phyloP scores from a whole-genome alignment of 2,797 vertebrate genomes.

The Smutsia temminckii region DNA sequence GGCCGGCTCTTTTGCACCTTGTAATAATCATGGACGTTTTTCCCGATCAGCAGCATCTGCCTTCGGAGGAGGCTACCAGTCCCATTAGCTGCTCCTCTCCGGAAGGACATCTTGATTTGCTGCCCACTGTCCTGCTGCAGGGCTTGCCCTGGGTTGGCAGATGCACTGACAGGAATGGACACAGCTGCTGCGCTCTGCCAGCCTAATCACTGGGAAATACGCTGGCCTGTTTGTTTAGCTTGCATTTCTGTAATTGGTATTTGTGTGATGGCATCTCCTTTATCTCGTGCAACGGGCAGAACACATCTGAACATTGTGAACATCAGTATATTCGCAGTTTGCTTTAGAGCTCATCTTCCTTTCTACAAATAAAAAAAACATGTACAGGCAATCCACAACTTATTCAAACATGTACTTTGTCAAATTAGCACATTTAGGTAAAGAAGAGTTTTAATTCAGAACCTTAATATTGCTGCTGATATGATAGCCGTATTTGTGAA shows the following conservation, averaged over 20 bases:
- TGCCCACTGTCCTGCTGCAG: too few species aligned
- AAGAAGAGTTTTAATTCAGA: neutral
- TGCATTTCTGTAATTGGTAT: neutral
- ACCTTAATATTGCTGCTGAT: neutral
- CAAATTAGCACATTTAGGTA: neutral
- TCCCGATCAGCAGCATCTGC: accelerated
- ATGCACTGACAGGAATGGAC: neutral
- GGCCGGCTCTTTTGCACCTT: neutral
- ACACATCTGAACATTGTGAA: neutral
- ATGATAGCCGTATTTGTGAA: neutral
- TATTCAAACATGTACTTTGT: neutral
- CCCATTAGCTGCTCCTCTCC: neutral
- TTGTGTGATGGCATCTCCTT: neutral
- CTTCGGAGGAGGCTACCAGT: neutral
- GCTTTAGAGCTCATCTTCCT: neutral
- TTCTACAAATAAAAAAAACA: neutral
- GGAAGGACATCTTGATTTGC: accelerated
- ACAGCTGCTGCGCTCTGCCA: accelerated
- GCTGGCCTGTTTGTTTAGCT: neutral
- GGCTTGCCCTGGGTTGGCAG: neutral
- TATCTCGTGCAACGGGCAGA: accelerated
- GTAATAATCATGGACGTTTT: accelerated
- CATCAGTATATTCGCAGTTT: neutral
- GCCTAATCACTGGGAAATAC: accelerated
- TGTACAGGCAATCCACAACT: neutral